phyloP scores from a whole-genome alignment of 2,113 vertebrate genomes.

The Brachyhypopomus gauderio region DNA sequence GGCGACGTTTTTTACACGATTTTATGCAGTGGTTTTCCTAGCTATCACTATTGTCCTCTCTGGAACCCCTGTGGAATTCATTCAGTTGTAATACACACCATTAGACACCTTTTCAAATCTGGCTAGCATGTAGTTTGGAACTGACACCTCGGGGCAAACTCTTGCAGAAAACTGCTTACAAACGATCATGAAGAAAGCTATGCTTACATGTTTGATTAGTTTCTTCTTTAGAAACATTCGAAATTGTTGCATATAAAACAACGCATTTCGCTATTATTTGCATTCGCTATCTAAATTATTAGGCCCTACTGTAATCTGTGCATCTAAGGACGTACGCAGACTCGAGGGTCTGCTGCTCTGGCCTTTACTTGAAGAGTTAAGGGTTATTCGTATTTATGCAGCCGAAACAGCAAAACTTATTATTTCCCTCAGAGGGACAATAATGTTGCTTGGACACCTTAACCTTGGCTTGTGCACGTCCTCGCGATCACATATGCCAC shows the following conservation, averaged over 20 bases:
- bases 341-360: too few species aligned
- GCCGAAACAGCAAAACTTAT: too few species aligned
- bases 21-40: background rate
- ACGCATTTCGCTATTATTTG: background rate
- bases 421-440: too few species aligned
- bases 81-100: conserved; percentile 43
- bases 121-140: background rate
- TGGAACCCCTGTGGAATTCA: conserved; percentile 31
- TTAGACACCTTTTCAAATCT: background rate
- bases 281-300: background rate
- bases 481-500: too few species aligned
- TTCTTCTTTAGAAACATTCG: background rate
- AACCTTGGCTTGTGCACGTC: too few species aligned
- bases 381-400: too few species aligned
- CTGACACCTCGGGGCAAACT: conserved; percentile 43
- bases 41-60: background rate
- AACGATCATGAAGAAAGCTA: too few species aligned
- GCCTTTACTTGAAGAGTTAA: too few species aligned
- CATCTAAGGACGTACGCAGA: too few species aligned
- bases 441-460: too few species aligned
- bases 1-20: too few species aligned
- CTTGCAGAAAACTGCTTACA: background rate
- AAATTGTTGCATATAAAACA: background rate
- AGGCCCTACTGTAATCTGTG: too few species aligned
- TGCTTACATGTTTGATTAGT: background rate